These are phyloP conservation scores for Tridacna gigas DNA, from an alignment of 2,888 invertebrate species.

Conservation along the genomic window DNA sequence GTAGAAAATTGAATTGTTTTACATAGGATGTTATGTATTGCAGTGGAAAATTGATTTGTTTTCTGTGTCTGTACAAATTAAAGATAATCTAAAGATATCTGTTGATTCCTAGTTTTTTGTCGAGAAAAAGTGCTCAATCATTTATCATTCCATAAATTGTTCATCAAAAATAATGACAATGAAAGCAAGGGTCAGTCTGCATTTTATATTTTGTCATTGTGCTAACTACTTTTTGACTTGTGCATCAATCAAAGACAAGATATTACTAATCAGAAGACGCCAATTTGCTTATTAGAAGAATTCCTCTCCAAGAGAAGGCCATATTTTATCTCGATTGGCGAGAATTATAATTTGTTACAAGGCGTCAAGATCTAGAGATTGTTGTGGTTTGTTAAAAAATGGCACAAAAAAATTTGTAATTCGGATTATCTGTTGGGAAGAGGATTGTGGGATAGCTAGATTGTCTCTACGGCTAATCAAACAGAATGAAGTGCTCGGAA, in stretches of 20 bases:
- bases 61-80: too few species aligned
- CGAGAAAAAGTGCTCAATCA: neutral
- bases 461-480: constrained; percentile 46
- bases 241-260: constrained; percentile 53
- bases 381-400: constrained; percentile 33
- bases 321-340: constrained; percentile 19
- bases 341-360: constrained; percentile 24
- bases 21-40: too few species aligned
- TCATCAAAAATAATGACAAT: constrained; percentile 23
- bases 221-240: constrained; percentile 59
- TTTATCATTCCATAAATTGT: constrained; percentile 16
- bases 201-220: constrained; percentile 61
- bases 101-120: neutral
- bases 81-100: neutral
- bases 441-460: constrained; percentile 47
- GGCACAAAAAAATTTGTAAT: constrained; percentile 34
- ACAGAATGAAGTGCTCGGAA: constrained; percentile 9
- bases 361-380: constrained; percentile 35
- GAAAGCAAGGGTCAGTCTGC: constrained; percentile 28
- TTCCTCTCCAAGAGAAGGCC: constrained; percentile 7
- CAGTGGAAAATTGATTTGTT: too few species aligned
- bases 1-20: too few species aligned
- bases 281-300: constrained; percentile 32
- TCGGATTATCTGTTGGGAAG: constrained; percentile 48
- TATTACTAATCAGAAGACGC: constrained; percentile 49